Conservation (phyloP, 2,113 vertebrate species). For the Dasyornis broadbenti region DNA sequence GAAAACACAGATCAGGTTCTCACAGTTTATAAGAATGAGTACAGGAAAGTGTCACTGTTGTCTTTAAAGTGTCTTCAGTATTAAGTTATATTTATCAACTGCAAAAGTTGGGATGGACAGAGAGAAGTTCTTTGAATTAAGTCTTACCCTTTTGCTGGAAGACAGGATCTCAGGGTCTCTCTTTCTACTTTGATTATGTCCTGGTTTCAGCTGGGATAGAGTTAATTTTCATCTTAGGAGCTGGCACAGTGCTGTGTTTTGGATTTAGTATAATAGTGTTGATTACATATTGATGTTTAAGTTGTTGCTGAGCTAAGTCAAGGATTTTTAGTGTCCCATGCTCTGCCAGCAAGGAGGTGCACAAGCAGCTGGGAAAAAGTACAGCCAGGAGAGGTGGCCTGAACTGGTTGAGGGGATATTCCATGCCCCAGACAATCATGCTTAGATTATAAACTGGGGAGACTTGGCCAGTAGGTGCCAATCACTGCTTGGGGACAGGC, state of each 20-base stretch:
- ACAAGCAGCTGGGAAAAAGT: background rate
- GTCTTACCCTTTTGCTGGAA: background rate
- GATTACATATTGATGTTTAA: background rate
- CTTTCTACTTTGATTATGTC: background rate
- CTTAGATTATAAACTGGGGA: background rate
- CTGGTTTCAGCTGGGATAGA: background rate
- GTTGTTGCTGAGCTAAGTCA: background rate
- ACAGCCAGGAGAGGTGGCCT: background rate
- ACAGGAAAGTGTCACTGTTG: background rate
- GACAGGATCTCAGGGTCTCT: background rate
- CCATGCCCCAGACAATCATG: background rate
- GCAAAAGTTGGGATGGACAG: background rate
- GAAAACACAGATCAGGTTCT: background rate
- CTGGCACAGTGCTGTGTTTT: background rate
- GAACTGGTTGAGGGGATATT: too few species aligned
- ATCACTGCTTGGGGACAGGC: fast-evolving
- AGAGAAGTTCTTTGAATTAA: background rate
- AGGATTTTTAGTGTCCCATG: fast-evolving
- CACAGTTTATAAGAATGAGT: background rate
- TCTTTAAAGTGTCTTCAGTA: background rate
- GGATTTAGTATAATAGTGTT: background rate
- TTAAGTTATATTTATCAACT: background rate
- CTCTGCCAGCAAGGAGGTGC: background rate
- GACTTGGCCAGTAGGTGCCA: background rate
- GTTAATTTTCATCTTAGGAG: background rate